Evolutionary conservation across 2,888 invertebrate species (phyloP).

Genomic region (Cephonodes hylas): DNA sequence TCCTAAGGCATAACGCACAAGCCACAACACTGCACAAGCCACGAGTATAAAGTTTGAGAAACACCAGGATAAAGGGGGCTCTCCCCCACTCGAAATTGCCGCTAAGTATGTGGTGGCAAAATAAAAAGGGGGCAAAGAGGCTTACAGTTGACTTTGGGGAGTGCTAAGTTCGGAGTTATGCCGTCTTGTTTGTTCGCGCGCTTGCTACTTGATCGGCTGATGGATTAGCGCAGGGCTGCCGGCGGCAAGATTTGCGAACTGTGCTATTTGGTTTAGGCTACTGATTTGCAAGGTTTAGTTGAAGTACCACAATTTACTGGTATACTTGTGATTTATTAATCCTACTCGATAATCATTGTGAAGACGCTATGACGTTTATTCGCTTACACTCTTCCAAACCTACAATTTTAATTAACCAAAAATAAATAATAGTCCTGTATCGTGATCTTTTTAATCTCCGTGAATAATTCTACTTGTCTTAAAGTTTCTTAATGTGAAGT

Average conservation of each 20-base stretch:
- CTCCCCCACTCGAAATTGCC: slow-evolving; percentile 56
- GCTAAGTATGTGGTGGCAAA: slow-evolving; percentile 73
- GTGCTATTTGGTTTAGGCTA: no score
- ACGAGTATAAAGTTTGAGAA: not conserved
- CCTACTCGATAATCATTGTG: no score
- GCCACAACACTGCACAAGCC: not conserved
- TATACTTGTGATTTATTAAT: no score
- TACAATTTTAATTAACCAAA: no score
- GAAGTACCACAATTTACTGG: no score
- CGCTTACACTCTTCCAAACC: no score
- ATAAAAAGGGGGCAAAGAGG: slow-evolving; percentile 69
- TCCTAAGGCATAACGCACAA: not conserved
- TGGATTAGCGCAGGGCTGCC: slow-evolving; percentile 48
- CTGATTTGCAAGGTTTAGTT: no score
- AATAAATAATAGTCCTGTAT: no score
- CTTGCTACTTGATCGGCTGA: slow-evolving; percentile 65
- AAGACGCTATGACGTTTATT: no score
- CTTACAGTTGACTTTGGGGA: slow-evolving; percentile 64
- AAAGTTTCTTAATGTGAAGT: no score
- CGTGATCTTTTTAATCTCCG: no score
- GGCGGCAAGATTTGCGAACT: not conserved
- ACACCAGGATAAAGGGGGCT: not conserved
- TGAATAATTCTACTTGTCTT: no score
- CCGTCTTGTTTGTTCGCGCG: slow-evolving; percentile 62
- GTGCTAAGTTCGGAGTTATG: slow-evolving; percentile 65